A percentile compares a stretch with the other conserved stretches of the same genome.
These are phyloP conservation scores for Biston betularia DNA, from an alignment of 2,888 invertebrate species.

Conservation along the genomic window DNA sequence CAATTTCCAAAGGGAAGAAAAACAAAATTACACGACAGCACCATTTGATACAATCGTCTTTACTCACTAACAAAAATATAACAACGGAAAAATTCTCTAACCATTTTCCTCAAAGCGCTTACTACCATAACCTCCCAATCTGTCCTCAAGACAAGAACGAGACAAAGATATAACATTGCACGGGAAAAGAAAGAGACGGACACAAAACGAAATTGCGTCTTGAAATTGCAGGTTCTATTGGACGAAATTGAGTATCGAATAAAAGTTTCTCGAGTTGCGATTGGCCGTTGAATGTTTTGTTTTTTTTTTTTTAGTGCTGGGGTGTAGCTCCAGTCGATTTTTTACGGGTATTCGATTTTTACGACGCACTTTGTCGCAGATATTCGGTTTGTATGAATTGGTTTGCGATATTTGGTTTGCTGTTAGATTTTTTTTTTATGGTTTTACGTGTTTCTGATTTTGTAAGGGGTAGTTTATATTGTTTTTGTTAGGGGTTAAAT, in stretches of 20 bases:
- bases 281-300: conserved; percentile 53
- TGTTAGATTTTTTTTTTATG: conserved; percentile 44
- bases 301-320: conserved; percentile 52
- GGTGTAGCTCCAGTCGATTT: conserved; percentile 36
- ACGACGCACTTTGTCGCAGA: conserved; percentile 68
- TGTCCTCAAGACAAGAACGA: conserved; percentile 32
- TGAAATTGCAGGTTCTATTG: conserved; percentile 58
- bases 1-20: conserved; percentile 28
- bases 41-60: conserved; percentile 30
- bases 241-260: conserved; percentile 62
- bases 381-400: conserved; percentile 51
- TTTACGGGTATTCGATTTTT: conserved; percentile 71
- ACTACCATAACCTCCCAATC: conserved; percentile 13
- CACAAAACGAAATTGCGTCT: conserved; percentile 44
- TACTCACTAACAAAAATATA: conserved; percentile 29
- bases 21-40: conserved; percentile 34
- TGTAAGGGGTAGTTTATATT: conserved; percentile 20
- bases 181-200: conserved; percentile 45
- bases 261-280: conserved; percentile 52
- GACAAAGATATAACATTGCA: conserved; percentile 17
- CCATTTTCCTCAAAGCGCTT: conserved; percentile 10
- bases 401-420: conserved; percentile 56
- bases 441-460: conserved; percentile 32
- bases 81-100: conserved; percentile 8
- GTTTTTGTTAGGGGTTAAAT: not conserved